Evolutionary conservation across 2,797 vertebrate species (phyloP).

Genomic region (Crenuchus spilurus): DNA sequence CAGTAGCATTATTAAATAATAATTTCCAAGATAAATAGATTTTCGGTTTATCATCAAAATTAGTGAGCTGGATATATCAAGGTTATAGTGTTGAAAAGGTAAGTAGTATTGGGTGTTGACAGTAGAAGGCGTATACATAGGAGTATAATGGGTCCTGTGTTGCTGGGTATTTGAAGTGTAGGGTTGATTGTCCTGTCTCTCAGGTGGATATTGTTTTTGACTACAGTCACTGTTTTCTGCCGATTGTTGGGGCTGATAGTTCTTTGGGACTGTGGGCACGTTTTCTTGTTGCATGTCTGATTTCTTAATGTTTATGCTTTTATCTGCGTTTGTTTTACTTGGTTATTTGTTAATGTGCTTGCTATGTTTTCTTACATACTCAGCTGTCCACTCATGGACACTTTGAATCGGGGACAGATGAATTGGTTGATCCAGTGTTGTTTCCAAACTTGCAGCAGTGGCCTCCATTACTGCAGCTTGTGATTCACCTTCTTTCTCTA

Average conservation of each 20-base stretch:
- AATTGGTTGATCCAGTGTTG: too few species aligned
- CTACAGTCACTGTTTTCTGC: neutral
- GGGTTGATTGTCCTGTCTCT: too few species aligned
- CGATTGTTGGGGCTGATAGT: neutral
- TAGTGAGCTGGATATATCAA: neutral
- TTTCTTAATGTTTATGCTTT: neutral
- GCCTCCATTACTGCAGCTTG: conserved; percentile 4
- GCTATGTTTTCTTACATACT: conserved; percentile 4
- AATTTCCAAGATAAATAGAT: neutral
- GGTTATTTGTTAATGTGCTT: neutral
- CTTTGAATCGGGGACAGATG: neutral
- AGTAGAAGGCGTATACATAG: neutral
- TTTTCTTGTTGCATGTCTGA: neutral
- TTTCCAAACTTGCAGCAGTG: neutral
- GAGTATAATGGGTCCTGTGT: neutral
- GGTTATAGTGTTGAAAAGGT: neutral
- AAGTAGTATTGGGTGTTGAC: neutral
- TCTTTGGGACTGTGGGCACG: conserved; percentile 3
- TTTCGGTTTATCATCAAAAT: conserved; percentile 16
- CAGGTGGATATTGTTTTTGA: neutral
- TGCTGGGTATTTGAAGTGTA: neutral
- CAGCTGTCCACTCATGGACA: neutral
- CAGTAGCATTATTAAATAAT: neutral
- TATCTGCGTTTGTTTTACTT: neutral
- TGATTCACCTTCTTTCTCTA: conserved; percentile 5